phyloP scores from a whole-genome alignment of 1,140 invertebrate genomes.

The Drosophila pandora region DNA sequence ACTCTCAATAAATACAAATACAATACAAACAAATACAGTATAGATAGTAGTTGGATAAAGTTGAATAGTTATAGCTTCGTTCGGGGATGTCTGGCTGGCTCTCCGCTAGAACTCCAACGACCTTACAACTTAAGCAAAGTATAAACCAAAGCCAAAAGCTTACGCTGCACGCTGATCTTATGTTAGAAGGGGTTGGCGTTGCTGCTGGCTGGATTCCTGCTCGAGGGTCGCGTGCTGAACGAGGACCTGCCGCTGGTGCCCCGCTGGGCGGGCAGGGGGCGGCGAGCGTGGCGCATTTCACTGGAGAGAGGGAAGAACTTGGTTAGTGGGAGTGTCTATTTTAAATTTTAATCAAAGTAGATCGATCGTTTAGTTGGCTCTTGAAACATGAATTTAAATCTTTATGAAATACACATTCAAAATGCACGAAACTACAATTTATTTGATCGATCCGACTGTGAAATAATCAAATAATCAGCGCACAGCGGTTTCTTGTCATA shows the following conservation, averaged over 20 bases:
- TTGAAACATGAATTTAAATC: not conserved
- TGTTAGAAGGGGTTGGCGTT: conserved; percentile 84
- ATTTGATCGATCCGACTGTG: conserved; percentile 2
- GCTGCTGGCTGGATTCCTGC: conserved; percentile 77
- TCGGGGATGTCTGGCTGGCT: conserved; percentile 20
- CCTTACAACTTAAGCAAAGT: conserved; percentile 84
- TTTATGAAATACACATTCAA: not conserved
- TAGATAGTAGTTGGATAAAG: conserved; percentile 61
- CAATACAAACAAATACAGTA: conserved; percentile 76
- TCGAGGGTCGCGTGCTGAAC: conserved; percentile 79
- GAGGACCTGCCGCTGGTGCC: conserved; percentile 81
- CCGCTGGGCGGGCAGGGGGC: conserved; percentile 82
- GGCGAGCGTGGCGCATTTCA: conserved; percentile 86
- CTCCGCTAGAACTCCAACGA: conserved; percentile 47
- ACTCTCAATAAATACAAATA: conserved; percentile 80
- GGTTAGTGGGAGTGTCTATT: conserved; percentile 23
- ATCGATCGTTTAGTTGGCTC: not conserved
- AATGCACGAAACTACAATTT: not conserved
- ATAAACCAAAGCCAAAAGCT: conserved; percentile 84
- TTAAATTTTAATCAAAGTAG: not conserved
- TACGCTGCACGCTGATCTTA: conserved; percentile 84
- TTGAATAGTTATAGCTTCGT: conserved; percentile 51
- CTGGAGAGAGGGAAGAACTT: conserved; percentile 35
- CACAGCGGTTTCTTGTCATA: conserved; percentile 6
- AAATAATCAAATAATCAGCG: conserved; percentile 28